Percentiles rank a stretch among this genome's conserved stretches.
Evolutionary conservation across 1,140 invertebrate genomes (phyloP).

Genomic region (Drosophila murphyi): DNA sequence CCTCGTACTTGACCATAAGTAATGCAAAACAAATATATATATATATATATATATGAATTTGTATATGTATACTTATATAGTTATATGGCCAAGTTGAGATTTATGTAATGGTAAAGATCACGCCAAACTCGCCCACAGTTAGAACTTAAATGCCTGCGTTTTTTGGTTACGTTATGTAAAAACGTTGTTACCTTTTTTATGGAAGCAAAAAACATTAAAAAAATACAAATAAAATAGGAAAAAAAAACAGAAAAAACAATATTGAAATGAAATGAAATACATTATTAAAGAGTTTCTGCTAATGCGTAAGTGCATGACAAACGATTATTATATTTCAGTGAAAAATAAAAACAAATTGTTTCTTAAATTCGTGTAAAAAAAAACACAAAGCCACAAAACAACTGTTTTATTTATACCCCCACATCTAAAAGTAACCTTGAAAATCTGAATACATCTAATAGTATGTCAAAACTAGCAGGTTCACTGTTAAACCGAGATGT

Average conservation of each 20-base stretch:
- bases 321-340: constrained; percentile 83
- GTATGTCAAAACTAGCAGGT: not conserved
- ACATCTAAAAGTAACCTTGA: constrained; percentile 8
- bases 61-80: constrained; percentile 39
- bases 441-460: not conserved
- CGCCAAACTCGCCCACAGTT: constrained; percentile 46
- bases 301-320: constrained; percentile 74
- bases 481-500: constrained; percentile 9
- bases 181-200: constrained; percentile 77
- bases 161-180: constrained; percentile 71
- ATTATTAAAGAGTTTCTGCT: constrained; percentile 74
- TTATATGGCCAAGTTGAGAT: constrained; percentile 65
- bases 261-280: constrained; percentile 62
- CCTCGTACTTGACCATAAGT: constrained; percentile 31
- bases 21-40: constrained; percentile 36
- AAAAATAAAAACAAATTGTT: constrained; percentile 82
- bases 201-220: constrained; percentile 47
- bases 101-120: constrained; percentile 41
- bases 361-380: constrained; percentile 80
- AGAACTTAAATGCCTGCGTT: constrained; percentile 57
- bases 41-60: constrained; percentile 31
- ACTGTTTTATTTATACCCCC: constrained; percentile 15
- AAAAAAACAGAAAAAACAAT: constrained; percentile 38
- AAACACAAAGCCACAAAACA: constrained; percentile 70
- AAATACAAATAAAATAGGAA: constrained; percentile 27